Base-by-base conservation (phyloP, 1,140 invertebrate genomes). In the Leptonema lineaticorne region DNA sequence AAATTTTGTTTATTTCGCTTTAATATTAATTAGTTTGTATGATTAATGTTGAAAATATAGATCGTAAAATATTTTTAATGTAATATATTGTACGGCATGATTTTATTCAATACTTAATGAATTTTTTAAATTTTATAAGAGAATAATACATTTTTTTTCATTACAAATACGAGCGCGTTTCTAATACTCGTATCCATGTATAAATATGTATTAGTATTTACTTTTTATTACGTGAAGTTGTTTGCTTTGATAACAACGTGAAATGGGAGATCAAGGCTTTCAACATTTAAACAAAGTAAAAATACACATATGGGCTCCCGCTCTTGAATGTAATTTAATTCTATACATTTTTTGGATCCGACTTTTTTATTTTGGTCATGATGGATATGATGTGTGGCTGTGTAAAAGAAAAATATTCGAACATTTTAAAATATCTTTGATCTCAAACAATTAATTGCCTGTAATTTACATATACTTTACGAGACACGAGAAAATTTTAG, bases 221-320 rank as follows among this genome's bases (percentile, higher is more conserved):
- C 50, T 53, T 53, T 53, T 53, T 53, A 53, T 53, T 53, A 53
- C 50, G 50, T 9, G 50, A 53, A 53, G 50, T 53, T 53, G 50
- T 53, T 53, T 53, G 50, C 50, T 53, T 26, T 53, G 50, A 53
- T 53, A 53, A 53, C 50, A 53, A 53, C 27, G 50, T 24, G 22
- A 53, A 53, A 24, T 22, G 22, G 20, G 50, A 26, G 16, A 41
- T 22, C 9, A 45, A 45, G 50, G 22, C 50, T 53, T 53, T 53
- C 22, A 24, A 53, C 50, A 26, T 53, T 53, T 53, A 53, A 53
- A 53, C 50, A 26, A 53, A 53, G 50, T 11, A 14, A 26, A 26
- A 53, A 26, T 53, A 53, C 50, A 24, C 50, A 53, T 14, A 53
- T 3, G 5, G 2, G 20, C n/a, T 41, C 11, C 16, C 46, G 46